These are phyloP conservation scores for Zapornia atra DNA, from an alignment of 2,113 vertebrate genomes.

Conservation along the genomic window DNA sequence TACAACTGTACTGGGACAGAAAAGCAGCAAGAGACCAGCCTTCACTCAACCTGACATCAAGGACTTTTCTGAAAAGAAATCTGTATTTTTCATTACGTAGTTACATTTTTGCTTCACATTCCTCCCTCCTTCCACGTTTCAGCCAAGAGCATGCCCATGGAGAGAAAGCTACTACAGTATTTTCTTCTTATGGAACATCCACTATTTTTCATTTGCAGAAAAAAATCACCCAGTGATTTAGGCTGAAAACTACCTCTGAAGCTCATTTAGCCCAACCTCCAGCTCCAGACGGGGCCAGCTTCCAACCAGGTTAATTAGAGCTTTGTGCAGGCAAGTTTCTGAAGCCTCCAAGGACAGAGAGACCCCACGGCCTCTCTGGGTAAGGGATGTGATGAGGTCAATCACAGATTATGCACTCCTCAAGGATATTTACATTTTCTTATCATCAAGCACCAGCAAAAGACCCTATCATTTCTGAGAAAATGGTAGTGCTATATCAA, in stretches of 20 bases:
- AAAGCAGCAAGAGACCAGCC: background rate
- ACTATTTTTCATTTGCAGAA: background rate
- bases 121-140: background rate
- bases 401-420: background rate
- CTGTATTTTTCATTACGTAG: background rate
- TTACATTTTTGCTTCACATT: background rate
- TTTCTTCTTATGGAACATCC: background rate
- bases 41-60: background rate
- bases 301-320: background rate
- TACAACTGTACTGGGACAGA: background rate
- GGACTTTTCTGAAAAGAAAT: background rate
- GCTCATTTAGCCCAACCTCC: background rate
- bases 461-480: background rate
- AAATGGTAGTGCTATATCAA: background rate
- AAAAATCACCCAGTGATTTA: background rate
- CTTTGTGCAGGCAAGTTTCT: background rate
- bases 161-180: background rate
- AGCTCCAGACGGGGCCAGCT: background rate
- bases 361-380: background rate
- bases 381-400: background rate
- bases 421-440: background rate
- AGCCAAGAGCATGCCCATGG: background rate
- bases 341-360: background rate
- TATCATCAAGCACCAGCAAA: background rate
- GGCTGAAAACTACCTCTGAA: background rate